Evolutionary conservation across 1,140 invertebrate species (phyloP), one percentile per base, ranked within the genome.

Genomic region (Anoplophora glabripennis): DNA sequence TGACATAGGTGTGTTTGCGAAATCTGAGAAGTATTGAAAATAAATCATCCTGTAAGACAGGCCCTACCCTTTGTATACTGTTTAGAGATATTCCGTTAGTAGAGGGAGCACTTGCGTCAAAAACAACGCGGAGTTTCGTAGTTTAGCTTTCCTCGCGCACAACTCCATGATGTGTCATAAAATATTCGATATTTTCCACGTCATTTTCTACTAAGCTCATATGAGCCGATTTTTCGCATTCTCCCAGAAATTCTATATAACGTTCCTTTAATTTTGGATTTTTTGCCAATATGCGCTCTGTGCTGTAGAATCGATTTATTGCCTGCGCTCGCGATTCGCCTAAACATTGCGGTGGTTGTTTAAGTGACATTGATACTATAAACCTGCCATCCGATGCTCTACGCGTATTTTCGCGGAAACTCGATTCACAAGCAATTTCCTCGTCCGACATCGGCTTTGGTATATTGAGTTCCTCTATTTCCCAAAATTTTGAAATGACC

Each of bases 11-110:
- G 58, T 76, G 68, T 41, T 57, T 57, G 51, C 78, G 48, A 68
- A 77, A 79, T 48, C 76, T 68, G n/a, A 79, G 53, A 8, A 80
- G 21, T 38, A 78, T 65, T 36, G 65, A 64, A 28, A 73, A 58
- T 18, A 75, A 56, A 40, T 67, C 59, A 12, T 65, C 18, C 41
- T 71, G 72, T 9, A 72, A 37, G 21, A 44, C 64, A 0, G 72
- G 69, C 7, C 73, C 71, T 9, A 60, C 45, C 11, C 48, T 40
- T 45, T 66, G 53, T 34, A 66, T 42, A 17, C 72, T 56, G 52
- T 75, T 75, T 9, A 74, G 57, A 1, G 70, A 75, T 17, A n/a
- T n/a, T n/a, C n/a, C n/a, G n/a, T n/a, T n/a, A n/a, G n/a, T n/a
- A n/a, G n/a, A n/a, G n/a, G n/a, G n/a, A n/a, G n/a, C n/a, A n/a